A percentile compares a stretch with the other conserved stretches of the same genome.
Conservation (phyloP, 2,113 vertebrate genomes). For the Colistium nudipinnis region DNA sequence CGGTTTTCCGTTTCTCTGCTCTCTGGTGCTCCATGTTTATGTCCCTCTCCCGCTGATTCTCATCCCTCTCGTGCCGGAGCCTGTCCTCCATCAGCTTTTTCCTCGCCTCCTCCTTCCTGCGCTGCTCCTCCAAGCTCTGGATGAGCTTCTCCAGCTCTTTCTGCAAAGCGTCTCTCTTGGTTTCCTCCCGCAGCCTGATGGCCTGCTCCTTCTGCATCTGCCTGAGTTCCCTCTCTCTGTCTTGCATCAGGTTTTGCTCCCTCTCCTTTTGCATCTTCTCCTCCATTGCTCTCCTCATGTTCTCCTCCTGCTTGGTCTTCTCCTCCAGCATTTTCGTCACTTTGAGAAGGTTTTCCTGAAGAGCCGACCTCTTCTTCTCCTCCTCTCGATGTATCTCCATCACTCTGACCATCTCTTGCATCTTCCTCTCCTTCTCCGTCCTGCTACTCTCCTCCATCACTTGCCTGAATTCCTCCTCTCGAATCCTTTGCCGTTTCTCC, state of each 20-base stretch:
- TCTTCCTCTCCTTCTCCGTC: constrained; percentile 41
- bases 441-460: constrained; percentile 38
- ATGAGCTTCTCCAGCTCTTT: constrained; percentile 50
- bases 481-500: constrained; percentile 22
- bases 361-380: constrained; percentile 35
- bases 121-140: constrained; percentile 45
- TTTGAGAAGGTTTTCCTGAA: constrained; percentile 47
- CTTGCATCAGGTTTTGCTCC: constrained; percentile 42
- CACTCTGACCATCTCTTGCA: constrained; percentile 42
- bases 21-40: constrained; percentile 51
- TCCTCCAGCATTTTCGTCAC: constrained; percentile 45
- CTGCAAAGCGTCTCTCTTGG: constrained; percentile 48
- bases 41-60: constrained; percentile 43
- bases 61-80: constrained; percentile 41
- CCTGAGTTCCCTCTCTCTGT: constrained; percentile 40
- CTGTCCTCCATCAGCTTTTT: constrained; percentile 36
- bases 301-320: constrained; percentile 32
- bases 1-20: constrained; percentile 30
- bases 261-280: constrained; percentile 30
- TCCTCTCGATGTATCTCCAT: constrained; percentile 47
- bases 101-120: constrained; percentile 36
- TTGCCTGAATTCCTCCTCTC: constrained; percentile 30
- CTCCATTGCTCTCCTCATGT: constrained; percentile 34
- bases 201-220: constrained; percentile 49
- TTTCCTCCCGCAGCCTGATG: constrained; percentile 45